Percentiles rank a stretch among this genome's conserved stretches.
phyloP scores from a whole-genome alignment of 1,140 invertebrate species.

The Drosophila truncata region DNA sequence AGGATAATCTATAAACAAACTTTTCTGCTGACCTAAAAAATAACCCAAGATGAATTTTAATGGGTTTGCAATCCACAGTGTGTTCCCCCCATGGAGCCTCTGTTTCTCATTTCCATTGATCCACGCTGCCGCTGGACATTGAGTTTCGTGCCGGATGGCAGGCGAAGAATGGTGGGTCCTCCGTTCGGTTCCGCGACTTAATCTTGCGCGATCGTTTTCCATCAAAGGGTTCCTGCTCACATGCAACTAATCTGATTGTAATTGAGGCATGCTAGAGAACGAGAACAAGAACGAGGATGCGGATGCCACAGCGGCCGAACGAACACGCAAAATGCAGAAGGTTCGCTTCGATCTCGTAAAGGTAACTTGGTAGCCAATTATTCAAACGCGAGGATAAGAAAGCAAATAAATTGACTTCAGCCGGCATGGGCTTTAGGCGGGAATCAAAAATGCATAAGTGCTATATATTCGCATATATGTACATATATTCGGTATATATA shows the following conservation, averaged over 20 bases:
- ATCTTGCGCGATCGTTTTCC: conserved; percentile 49
- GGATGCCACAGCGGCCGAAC: conserved; percentile 27
- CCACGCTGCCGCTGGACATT: conserved; percentile 8
- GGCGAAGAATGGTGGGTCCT: conserved; percentile 21
- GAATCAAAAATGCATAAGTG: conserved; percentile 31
- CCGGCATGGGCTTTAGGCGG: conserved; percentile 38
- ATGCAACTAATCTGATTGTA: conserved; percentile 81
- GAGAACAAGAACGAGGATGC: conserved; percentile 11
- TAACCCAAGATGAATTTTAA: conserved; percentile 3
- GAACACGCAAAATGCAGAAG: conserved; percentile 61
- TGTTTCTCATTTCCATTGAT: conserved; percentile 13
- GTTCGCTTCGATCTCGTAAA: conserved; percentile 37
- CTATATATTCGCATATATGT: background rate
- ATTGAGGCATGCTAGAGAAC: conserved; percentile 73
- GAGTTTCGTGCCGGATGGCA: conserved; percentile 28
- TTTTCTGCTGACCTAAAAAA: background rate
- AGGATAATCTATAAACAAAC: background rate
- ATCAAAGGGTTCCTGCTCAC: conserved; percentile 47
- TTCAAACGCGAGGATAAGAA: conserved; percentile 71
- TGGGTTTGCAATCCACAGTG: conserved; percentile 14
- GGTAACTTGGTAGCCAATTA: conserved; percentile 67
- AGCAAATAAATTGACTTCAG: conserved; percentile 65
- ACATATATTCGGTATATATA: background rate
- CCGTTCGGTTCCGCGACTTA: conserved; percentile 41
- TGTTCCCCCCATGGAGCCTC: background rate